Evolutionary conservation across 2,113 vertebrate genomes (phyloP).

Genomic region (Sminthopsis crassicaudata): DNA sequence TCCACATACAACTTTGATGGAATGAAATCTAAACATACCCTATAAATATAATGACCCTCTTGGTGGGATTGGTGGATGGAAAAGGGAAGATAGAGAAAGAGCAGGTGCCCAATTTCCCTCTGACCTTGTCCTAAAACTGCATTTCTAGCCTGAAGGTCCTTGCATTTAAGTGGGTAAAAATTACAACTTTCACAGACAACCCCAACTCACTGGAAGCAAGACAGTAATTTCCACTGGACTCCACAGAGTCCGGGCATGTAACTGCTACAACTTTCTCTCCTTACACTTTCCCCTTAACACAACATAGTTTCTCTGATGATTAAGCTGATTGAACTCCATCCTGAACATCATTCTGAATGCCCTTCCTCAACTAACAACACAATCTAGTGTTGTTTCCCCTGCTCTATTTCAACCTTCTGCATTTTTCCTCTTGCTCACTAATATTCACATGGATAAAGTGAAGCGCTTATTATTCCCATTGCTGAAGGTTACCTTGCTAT

Average conservation of each 20-base stretch:
- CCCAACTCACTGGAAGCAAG: background rate
- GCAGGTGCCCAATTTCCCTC: background rate
- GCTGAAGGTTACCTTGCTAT: background rate
- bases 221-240: background rate
- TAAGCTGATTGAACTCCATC: background rate
- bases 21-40: background rate
- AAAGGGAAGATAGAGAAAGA: background rate
- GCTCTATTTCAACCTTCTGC: background rate
- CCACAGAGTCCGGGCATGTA: background rate
- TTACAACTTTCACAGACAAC: background rate
- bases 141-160: background rate
- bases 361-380: background rate
- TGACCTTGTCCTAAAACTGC: background rate
- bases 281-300: background rate
- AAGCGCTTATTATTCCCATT: background rate
- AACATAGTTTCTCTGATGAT: background rate
- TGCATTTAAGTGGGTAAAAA: background rate
- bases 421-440: background rate
- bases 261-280: background rate
- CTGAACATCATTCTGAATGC: background rate
- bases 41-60: background rate
- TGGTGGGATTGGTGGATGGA: background rate
- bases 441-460: background rate
- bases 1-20: slow-evolving; percentile 41
- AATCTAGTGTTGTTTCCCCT: background rate